Evolutionary conservation across 2,113 vertebrate genomes (phyloP).

Genomic region (Platichthys stellatus): DNA sequence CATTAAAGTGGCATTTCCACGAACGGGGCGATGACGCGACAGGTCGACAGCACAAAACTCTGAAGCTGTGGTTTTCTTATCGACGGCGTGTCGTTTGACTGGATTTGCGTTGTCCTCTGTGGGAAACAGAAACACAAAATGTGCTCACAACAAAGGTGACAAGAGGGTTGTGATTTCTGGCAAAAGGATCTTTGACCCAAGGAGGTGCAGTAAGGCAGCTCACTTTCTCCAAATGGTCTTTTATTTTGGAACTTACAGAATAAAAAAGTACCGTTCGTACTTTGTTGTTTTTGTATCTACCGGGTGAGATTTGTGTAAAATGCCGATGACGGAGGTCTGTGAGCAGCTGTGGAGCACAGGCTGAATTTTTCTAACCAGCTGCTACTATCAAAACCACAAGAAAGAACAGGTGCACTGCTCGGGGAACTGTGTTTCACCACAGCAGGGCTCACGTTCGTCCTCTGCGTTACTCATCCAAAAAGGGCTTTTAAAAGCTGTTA

Average conservation of each 20-base stretch:
- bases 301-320: background rate
- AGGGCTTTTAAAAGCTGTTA: too few relatives aligned
- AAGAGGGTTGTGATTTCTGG: background rate
- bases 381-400: conserved; percentile 60
- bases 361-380: conserved; percentile 51
- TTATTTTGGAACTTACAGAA: background rate
- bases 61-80: conserved; percentile 52
- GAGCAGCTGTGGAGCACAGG: conserved; percentile 44
- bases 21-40: too few relatives aligned
- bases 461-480: conserved; percentile 2
- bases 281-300: background rate
- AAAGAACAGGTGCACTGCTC: conserved; percentile 39
- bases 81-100: background rate
- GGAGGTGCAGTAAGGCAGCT: too few relatives aligned
- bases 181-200: background rate
- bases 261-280: background rate
- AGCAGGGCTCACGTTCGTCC: background rate
- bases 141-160: conserved; percentile 13
- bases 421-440: conserved; percentile 6
- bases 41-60: conserved; percentile 10
- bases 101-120: background rate
- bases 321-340: background rate
- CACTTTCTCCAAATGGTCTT: background rate
- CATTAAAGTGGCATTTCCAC: conserved; percentile 66
- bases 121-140: conserved; percentile 32